Base-by-base conservation (phyloP, 2,113 vertebrate genomes). In the Trochalopteron elliotii region DNA sequence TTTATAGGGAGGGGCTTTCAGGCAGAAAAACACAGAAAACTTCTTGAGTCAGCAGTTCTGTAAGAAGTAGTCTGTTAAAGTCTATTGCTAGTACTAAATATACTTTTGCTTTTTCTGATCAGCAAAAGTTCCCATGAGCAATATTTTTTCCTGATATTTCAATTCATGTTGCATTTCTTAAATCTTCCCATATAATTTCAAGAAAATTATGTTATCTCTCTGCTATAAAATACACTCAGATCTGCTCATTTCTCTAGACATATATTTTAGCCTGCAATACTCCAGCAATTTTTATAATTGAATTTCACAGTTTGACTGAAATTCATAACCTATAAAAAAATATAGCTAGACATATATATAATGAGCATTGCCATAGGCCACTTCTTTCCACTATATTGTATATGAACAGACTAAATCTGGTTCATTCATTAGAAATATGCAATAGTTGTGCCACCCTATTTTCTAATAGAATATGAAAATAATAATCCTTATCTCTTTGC, bases 41-140 rank as follows among this genome's bases (percentile, higher is more conserved):
- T 74, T 87, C 60, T 94, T 75, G 59, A 90, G 40, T 94, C 93
- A 93, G 89, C 80, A 77, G 30, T 83, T 92, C 45, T 84, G 64
- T 77, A 70, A 80, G 80, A 87, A 96, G 39, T 70, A 57, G 87
- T 96, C 80, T 93, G 47, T 95, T 95, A 87, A 83, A 95, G 55
- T 82, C 77, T n/a, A 77, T 39, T 94, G 69, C 60, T 76, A 76
- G 52, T 76, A 88, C 25, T 71, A 67, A 91, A 85, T 79, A 91
- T 53, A 72, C 28, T 64, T 93, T 45, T 63, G 22, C 16, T 86
- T 93, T 77, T 67, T 72, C 64, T 95, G 79, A 74, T 93, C 79
- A 96, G 87, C 59, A 86, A 23, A 94, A 79, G 25, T 82, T 94
- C 45, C 59, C 80, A 24, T 84, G 76, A 78, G 72, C 87, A 94